Percentiles rank a stretch among this genome's conserved stretches.
These are phyloP conservation scores for Acrocyrtus sp. DNA, from an alignment of 2,888 invertebrate species.

Conservation along the genomic window DNA sequence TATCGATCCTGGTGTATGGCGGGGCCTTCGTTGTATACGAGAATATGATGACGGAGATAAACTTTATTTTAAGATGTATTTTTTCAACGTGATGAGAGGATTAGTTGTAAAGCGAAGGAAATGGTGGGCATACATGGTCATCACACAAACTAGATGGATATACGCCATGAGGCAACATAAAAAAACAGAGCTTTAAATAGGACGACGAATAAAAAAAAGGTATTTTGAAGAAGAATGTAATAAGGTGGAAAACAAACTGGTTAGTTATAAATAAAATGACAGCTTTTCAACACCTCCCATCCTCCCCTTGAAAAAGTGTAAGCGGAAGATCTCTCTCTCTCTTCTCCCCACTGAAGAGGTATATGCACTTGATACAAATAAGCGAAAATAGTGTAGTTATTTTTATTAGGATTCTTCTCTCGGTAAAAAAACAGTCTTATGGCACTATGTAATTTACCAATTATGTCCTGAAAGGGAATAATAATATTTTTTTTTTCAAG, in stretches of 20 bases:
- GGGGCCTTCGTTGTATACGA: no score
- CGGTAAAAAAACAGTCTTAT: constrained; percentile 37
- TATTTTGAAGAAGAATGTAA: no score
- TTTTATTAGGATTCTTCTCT: constrained; percentile 22
- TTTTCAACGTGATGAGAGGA: no score
- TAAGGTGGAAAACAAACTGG: no score
- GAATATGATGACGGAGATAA: no score
- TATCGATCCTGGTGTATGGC: constrained; percentile 10
- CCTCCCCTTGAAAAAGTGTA: no score
- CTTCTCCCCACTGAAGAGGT: no score
- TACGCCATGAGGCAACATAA: neutral
- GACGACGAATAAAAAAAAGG: constrained; percentile 13
- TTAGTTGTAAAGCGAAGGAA: neutral
- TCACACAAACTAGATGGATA: neutral
- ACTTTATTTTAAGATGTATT: no score
- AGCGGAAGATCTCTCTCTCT: no score
- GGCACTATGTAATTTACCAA: constrained; percentile 45
- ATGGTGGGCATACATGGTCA: neutral
- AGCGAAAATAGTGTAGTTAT: no score
- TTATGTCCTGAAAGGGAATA: constrained; percentile 49
- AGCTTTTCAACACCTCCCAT: constrained; percentile 41
- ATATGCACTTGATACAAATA: no score
- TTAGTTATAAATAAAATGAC: constrained; percentile 35
- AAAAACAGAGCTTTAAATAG: neutral
- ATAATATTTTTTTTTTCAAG: constrained; percentile 23